Evolutionary conservation across 2,888 invertebrate genomes (phyloP).

Genomic region (Amphiduros pacificus): DNA sequence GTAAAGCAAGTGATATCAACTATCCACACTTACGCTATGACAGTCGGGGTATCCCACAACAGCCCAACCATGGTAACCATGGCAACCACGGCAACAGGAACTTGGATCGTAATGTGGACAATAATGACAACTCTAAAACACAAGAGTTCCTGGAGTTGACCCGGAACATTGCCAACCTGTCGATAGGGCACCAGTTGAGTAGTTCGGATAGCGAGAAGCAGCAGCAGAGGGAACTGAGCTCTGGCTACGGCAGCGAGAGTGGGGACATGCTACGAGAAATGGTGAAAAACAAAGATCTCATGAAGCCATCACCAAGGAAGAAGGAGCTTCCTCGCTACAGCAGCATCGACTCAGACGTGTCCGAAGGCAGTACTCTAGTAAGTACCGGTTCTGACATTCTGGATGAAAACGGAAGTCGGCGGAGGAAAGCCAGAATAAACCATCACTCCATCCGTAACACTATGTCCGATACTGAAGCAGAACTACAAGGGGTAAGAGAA

Average conservation of each 20-base stretch:
- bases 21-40: conserved; percentile 1
- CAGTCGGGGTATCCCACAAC: conserved; percentile 5
- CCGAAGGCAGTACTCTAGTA: conserved; percentile 61
- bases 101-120: conserved; percentile 10
- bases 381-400: conserved; percentile 34
- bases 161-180: conserved; percentile 12
- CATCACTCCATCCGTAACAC: conserved; percentile 77
- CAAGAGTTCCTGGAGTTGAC: conserved; percentile 8
- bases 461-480: conserved; percentile 91
- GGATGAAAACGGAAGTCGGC: conserved; percentile 31
- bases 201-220: conserved; percentile 18
- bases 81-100: background rate
- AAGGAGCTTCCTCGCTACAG: conserved; percentile 68
- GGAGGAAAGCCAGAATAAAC: conserved; percentile 58
- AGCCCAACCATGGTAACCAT: conserved; percentile 2
- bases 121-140: conserved; percentile 15
- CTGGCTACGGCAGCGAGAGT: conserved; percentile 60
- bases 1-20: conserved; percentile 8
- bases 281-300: conserved; percentile 86
- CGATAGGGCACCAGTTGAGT: background rate
- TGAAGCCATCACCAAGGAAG: conserved; percentile 61
- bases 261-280: conserved; percentile 93
- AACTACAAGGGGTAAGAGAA: conserved; percentile 77
- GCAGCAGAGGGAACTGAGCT: conserved; percentile 23
- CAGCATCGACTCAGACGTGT: conserved; percentile 88